phyloP scores from a whole-genome alignment of 2,888 invertebrate genomes.

The Agonopterix subpropinquella region DNA sequence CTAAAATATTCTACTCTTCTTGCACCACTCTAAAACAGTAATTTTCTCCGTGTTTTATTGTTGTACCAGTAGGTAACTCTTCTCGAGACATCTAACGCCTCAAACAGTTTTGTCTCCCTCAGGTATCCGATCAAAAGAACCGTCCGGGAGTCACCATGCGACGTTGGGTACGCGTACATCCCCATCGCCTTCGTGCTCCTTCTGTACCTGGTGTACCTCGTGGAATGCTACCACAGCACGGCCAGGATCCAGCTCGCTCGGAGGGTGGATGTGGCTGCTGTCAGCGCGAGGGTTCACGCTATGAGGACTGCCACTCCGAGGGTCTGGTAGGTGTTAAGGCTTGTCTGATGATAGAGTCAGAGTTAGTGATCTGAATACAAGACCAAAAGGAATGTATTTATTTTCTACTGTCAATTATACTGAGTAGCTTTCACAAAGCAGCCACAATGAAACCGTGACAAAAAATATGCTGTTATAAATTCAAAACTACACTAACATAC shows the following conservation, averaged over 20 bases:
- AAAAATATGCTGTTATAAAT: too few relatives aligned
- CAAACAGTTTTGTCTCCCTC: constrained; percentile 46
- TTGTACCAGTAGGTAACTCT: background rate
- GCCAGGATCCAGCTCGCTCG: constrained; percentile 81
- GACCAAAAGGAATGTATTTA: too few relatives aligned
- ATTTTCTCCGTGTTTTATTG: too few relatives aligned
- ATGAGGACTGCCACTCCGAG: constrained; percentile 83
- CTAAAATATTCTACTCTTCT: too few relatives aligned
- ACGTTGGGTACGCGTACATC: constrained; percentile 88
- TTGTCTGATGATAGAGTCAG: background rate
- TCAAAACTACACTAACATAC: too few relatives aligned
- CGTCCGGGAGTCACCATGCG: constrained; percentile 83
- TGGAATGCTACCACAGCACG: constrained; percentile 89
- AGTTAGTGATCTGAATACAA: too few relatives aligned
- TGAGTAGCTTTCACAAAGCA: too few relatives aligned
- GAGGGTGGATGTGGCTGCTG: constrained; percentile 79
- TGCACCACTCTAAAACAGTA: too few relatives aligned
- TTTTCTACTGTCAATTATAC: too few relatives aligned
- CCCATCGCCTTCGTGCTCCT: constrained; percentile 87
- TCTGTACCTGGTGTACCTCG: constrained; percentile 86
- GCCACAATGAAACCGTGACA: too few relatives aligned
- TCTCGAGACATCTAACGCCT: constrained; percentile 17
- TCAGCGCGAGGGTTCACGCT: constrained; percentile 78
- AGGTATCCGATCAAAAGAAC: constrained; percentile 79
- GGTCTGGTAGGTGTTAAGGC: constrained; percentile 77